Evolutionary conservation across 2,888 invertebrate species (phyloP).

Genomic region (Acronicta aceris): DNA sequence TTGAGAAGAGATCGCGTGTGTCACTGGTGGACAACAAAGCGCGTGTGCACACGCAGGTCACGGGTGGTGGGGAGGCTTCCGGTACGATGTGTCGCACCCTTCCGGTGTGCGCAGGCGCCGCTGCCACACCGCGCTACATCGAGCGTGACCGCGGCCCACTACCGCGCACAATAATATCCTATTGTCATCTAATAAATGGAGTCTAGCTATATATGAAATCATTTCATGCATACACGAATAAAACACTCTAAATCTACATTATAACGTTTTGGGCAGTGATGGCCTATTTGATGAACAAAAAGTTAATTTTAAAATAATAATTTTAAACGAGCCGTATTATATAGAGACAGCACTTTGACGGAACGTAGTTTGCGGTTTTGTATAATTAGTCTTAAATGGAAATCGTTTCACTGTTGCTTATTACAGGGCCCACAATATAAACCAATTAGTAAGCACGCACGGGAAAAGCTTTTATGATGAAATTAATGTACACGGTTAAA

Average conservation of each 20-base stretch:
- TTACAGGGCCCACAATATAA: slow-evolving; percentile 66
- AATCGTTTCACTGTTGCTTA: slow-evolving; percentile 64
- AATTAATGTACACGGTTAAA: slow-evolving; percentile 74
- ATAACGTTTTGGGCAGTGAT: slow-evolving; percentile 25
- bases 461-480: slow-evolving; percentile 76
- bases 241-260: slow-evolving; percentile 19
- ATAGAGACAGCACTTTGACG: slow-evolving; percentile 37
- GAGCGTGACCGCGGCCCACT: slow-evolving; percentile 78
- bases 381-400: slow-evolving; percentile 60
- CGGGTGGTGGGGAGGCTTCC: slow-evolving; percentile 82
- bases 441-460: slow-evolving; percentile 70
- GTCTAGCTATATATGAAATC: slow-evolving; percentile 66
- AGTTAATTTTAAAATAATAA: slow-evolving; percentile 32
- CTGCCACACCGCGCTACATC: slow-evolving; percentile 56
- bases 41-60: slow-evolving; percentile 78
- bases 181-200: slow-evolving; percentile 82
- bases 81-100: slow-evolving; percentile 85
- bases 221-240: slow-evolving; percentile 55
- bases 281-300: slow-evolving; percentile 39
- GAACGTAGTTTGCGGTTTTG: slow-evolving; percentile 34
- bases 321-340: slow-evolving; percentile 27
- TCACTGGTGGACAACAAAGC: slow-evolving; percentile 71
- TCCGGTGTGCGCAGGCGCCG: slow-evolving; percentile 82
- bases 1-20: slow-evolving; percentile 71
- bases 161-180: slow-evolving; percentile 68